Evolutionary conservation across 2,888 invertebrate species (phyloP).

Genomic region (Melinaea marsaeus): DNA sequence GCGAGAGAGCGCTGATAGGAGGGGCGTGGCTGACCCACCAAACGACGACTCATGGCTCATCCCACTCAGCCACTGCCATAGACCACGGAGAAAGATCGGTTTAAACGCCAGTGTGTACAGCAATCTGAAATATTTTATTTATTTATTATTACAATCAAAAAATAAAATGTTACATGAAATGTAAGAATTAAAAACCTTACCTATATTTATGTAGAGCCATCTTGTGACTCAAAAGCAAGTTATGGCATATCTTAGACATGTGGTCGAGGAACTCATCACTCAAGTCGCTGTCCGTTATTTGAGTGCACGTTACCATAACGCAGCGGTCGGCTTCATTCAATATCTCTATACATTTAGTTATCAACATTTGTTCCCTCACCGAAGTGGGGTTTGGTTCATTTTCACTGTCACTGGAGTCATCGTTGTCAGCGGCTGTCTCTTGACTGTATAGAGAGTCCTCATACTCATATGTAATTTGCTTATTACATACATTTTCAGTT

Average conservation of each 20-base stretch:
- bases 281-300: conserved; percentile 73
- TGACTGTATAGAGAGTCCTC: conserved; percentile 71
- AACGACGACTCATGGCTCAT: conserved; percentile 60
- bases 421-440: conserved; percentile 70
- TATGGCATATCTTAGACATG: conserved; percentile 89
- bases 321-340: conserved; percentile 79
- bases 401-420: conserved; percentile 79
- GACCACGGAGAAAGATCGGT: conserved; percentile 84
- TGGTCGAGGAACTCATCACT: conserved; percentile 79
- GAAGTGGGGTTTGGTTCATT: conserved; percentile 70
- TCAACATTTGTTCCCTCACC: conserved; percentile 63
- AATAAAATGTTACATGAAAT: too few species aligned
- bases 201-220: conserved; percentile 91
- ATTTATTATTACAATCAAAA: too few species aligned
- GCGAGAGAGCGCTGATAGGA: conserved; percentile 82
- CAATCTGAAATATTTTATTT: conserved; percentile 65
- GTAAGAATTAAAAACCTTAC: conserved; percentile 54
- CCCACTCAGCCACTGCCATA: conserved; percentile 81
- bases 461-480: conserved; percentile 64
- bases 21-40: conserved; percentile 73
- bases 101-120: conserved; percentile 89
- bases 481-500: conserved; percentile 65
- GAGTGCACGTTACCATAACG: conserved; percentile 63
- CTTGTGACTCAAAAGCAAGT: conserved; percentile 87
- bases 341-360: conserved; percentile 79